These are phyloP conservation scores for Brachyptera putata DNA, from an alignment of 2,888 invertebrate species.

Conservation along the genomic window DNA sequence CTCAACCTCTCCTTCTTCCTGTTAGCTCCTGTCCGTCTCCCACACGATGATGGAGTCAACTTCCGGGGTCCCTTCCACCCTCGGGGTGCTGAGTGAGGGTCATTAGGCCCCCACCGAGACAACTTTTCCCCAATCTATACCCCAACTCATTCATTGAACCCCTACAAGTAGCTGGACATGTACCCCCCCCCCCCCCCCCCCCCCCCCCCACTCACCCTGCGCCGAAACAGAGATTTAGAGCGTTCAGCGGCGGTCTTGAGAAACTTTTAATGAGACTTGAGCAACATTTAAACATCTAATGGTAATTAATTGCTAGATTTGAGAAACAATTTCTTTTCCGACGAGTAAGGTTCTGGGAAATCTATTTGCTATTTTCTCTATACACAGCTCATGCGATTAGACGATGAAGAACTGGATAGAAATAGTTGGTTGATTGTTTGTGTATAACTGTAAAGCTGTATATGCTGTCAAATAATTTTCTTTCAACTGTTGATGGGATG, in stretches of 20 bases:
- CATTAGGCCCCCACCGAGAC: slow-evolving; percentile 8
- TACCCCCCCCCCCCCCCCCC: no score
- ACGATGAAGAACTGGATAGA: no score
- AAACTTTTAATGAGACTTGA: neutral
- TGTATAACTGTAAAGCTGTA: no score
- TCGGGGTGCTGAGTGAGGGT: slow-evolving; percentile 13
- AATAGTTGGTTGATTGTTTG: no score
- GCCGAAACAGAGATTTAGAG: slow-evolving; percentile 5
- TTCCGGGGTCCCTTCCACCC: slow-evolving; percentile 3
- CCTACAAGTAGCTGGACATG: neutral
- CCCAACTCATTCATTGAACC: slow-evolving; percentile 1
- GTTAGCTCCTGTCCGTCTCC: neutral
- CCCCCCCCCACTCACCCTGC: no score
- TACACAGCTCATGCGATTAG: no score
- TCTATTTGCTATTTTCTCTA: no score
- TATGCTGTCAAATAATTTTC: no score
- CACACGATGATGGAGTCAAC: slow-evolving; percentile 8
- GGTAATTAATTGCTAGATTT: neutral
- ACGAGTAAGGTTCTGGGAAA: no score
- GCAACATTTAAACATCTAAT: neutral
- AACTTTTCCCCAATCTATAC: neutral
- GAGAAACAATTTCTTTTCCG: neutral
- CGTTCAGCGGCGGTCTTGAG: neutral
- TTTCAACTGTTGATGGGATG: no score
- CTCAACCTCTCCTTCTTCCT: neutral